Evolutionary conservation across 2,113 vertebrate species (phyloP), one percentile per base, ranked within the genome.

Genomic region (Rhynchopsitta pachyrhyncha): DNA sequence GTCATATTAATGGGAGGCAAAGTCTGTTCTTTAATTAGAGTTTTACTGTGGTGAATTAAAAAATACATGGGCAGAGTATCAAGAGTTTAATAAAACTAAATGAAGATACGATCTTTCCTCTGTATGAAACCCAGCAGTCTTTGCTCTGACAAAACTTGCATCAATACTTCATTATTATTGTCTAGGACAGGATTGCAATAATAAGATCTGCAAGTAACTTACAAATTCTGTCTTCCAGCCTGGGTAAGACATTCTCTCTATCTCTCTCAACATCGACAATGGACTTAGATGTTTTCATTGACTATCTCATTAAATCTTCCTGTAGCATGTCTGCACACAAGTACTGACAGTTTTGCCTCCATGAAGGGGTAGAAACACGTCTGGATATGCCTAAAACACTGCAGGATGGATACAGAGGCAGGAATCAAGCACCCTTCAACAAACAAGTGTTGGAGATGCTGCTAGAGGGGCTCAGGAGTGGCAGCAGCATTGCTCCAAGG

Each of bases 21-120:
- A 95, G 93, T 89, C 95, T 95, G 83, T 96, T 97, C 96, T 95
- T 96, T 96, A 97, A 96, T 96, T 95, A 96, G 96, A 89, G 96
- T 97, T 96, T 96, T 96, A 96, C 88, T 94, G 93, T 84, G 81
- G 83, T 91, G 96, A 95, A 97, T 95, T 97, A 96, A 95, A 96
- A 93, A 96, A 97, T 88, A 94, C 95, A 97, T 93, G 95, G 93
- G 96, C 92, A 95, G 89, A 93, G 84, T 92, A 96, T 88, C 93
- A 93, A 85, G 92, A 87, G 95, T 9, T 88, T 91, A 95, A 96
- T 96, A 96, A 96, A 97, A 94, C 89, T 95, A 97, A 96, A 97
- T 94, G 77, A 96, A 96, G 95, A 93, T 63, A 84, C 81, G 87
- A 71, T 94, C 81, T 95, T 87, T 91, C 86, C 91, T 89, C 91